phyloP scores from a whole-genome alignment of 2,888 invertebrate genomes.

The Eulithis prunata region DNA sequence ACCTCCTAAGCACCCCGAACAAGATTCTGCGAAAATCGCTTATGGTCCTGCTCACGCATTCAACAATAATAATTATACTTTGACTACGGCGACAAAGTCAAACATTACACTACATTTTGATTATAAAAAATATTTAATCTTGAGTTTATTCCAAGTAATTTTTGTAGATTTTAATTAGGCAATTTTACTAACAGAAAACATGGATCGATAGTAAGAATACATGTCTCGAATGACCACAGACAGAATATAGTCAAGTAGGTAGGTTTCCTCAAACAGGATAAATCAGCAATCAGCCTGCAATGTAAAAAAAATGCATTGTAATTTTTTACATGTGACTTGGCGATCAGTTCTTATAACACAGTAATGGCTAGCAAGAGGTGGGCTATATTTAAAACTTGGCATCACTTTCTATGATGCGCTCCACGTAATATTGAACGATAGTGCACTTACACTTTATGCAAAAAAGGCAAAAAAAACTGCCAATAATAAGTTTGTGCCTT shows the following conservation, averaged over 20 bases:
- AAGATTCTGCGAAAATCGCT: too few species aligned
- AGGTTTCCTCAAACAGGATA: background rate
- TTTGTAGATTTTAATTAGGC: too few species aligned
- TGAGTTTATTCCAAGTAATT: too few species aligned
- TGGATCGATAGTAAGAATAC: too few species aligned
- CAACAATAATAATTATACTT: too few species aligned
- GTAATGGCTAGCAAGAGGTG: constrained; percentile 55
- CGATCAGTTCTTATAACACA: constrained; percentile 56
- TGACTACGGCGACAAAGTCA: too few species aligned
- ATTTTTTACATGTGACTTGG: constrained; percentile 67
- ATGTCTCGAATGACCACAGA: too few species aligned
- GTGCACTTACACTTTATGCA: constrained; percentile 11
- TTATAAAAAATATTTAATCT: too few species aligned
- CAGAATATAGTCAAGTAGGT: background rate
- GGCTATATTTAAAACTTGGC: constrained; percentile 74
- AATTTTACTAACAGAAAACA: too few species aligned
- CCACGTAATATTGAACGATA: constrained; percentile 27
- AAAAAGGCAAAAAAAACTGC: background rate
- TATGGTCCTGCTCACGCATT: too few species aligned
- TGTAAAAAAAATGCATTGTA: constrained; percentile 15
- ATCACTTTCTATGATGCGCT: constrained; percentile 53
- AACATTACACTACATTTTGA: too few species aligned
- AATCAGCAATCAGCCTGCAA: constrained; percentile 5
- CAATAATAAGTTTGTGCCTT: background rate
- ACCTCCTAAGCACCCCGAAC: too few species aligned